Evolutionary conservation across 2,113 vertebrate genomes (phyloP).

Genomic region (Urocitellus parryii): DNA sequence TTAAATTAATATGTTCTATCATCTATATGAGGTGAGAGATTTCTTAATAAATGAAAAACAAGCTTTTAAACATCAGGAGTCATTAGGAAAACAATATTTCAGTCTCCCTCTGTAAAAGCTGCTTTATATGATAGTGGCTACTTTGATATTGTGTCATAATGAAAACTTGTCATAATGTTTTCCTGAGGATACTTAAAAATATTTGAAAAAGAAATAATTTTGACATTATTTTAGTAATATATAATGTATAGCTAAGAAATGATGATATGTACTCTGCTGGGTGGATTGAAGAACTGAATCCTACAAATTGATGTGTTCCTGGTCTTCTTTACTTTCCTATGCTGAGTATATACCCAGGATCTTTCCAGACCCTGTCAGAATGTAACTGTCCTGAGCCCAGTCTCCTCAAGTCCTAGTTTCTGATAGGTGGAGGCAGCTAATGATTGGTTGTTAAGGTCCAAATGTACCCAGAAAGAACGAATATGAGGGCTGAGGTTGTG

Average conservation of each 20-base stretch:
- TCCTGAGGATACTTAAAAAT: not conserved
- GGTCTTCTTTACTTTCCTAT: not conserved
- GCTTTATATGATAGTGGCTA: not conserved
- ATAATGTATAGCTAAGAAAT: not conserved
- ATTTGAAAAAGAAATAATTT: conserved; percentile 34
- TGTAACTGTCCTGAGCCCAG: not conserved
- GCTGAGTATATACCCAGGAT: not conserved
- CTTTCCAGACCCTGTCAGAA: not conserved
- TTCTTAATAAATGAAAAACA: conserved; percentile 1
- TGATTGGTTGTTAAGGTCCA: not conserved
- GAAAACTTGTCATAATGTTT: not conserved
- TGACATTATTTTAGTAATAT: not conserved
- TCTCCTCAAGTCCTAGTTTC: not conserved
- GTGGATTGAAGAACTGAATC: not conserved
- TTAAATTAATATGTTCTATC: not conserved
- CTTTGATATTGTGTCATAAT: not conserved
- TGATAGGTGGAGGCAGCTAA: not conserved
- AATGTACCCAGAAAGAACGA: not conserved
- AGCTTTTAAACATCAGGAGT: not conserved
- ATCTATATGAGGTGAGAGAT: not conserved
- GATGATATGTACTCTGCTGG: not conserved
- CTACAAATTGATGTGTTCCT: not conserved
- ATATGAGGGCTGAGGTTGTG: too few species aligned
- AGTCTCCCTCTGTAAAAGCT: not conserved
- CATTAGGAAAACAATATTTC: not conserved